Evolutionary conservation across 2,888 invertebrate genomes (phyloP).

Genomic region (Archaeoteleia sp.): DNA sequence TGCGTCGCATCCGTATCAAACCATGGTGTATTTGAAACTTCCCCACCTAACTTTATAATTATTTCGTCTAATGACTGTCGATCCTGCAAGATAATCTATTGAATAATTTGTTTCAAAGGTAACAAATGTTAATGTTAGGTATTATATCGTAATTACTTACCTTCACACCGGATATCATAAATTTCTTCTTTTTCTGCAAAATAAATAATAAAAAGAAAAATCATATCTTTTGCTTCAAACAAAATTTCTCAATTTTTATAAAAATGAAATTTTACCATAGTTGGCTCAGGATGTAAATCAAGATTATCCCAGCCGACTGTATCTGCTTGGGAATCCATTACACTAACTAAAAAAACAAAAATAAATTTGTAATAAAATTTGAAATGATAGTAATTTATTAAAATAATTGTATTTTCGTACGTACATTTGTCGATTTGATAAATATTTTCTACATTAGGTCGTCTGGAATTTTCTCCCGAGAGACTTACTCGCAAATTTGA

Average conservation of each 20-base stretch:
- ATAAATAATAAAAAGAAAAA: no score
- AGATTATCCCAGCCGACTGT: conserved; percentile 84
- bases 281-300: conserved; percentile 26
- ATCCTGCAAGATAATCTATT: conserved; percentile 74
- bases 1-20: conserved; percentile 84
- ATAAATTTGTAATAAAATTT: background rate
- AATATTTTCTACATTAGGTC: conserved; percentile 4
- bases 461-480: conserved; percentile 59
- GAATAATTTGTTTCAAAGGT: conserved; percentile 1
- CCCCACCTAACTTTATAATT: conserved; percentile 80
- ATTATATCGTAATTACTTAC: conserved; percentile 47
- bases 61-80: conserved; percentile 77
- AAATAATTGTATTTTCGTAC: no score
- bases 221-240: no score
- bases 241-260: no score
- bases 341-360: conserved; percentile 55
- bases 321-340: conserved; percentile 78
- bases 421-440: conserved; percentile 56
- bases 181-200: conserved; percentile 56
- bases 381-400: background rate
- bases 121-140: conserved; percentile 2
- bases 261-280: conserved; percentile 26
- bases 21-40: conserved; percentile 76
- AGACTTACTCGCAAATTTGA: conserved; percentile 65
- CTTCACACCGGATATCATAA: conserved; percentile 70